A percentile compares a stretch with the other conserved stretches of the same genome.
These are phyloP conservation scores for Helobdella robusta DNA, from an alignment of 2,888 invertebrate genomes.

Conservation along the genomic window DNA sequence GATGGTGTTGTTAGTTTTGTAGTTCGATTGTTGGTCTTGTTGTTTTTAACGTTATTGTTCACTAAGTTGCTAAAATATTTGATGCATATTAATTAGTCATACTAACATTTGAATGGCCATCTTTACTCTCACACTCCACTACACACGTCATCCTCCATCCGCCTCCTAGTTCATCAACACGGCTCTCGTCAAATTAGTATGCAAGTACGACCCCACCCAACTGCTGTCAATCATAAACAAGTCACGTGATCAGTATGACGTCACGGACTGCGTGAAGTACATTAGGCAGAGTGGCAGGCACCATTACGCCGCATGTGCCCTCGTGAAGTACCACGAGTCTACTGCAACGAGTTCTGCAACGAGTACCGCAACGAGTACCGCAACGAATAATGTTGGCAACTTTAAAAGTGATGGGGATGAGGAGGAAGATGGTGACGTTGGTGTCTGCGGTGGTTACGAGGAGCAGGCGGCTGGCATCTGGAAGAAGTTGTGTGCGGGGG, in stretches of 20 bases:
- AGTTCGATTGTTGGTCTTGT: too few species aligned
- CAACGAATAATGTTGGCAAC: too few species aligned
- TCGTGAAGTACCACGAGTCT: background rate
- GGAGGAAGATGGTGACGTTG: background rate
- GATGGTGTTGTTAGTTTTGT: too few species aligned
- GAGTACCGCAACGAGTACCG: too few species aligned
- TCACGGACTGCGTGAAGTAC: constrained; percentile 49
- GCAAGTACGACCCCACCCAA: constrained; percentile 45
- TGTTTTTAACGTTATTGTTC: too few species aligned
- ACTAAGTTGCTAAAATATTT: too few species aligned
- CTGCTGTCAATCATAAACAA: constrained; percentile 41
- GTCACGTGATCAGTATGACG: constrained; percentile 39
- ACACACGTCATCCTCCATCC: background rate
- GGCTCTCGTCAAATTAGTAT: constrained; percentile 50
- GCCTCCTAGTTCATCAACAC: constrained; percentile 42
- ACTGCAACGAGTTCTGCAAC: background rate
- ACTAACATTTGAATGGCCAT: background rate
- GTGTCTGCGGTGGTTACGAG: background rate
- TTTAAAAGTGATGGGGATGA: background rate
- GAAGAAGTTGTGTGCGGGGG: constrained; percentile 47
- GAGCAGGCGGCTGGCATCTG: background rate
- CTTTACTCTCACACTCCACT: background rate
- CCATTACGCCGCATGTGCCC: constrained; percentile 46
- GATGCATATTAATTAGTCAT: background rate
- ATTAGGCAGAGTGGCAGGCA: constrained; percentile 46